Evolutionary conservation across 2,888 invertebrate species (phyloP), one percentile per base, ranked within the genome.

Genomic region (Keiferia lycopersicella): DNA sequence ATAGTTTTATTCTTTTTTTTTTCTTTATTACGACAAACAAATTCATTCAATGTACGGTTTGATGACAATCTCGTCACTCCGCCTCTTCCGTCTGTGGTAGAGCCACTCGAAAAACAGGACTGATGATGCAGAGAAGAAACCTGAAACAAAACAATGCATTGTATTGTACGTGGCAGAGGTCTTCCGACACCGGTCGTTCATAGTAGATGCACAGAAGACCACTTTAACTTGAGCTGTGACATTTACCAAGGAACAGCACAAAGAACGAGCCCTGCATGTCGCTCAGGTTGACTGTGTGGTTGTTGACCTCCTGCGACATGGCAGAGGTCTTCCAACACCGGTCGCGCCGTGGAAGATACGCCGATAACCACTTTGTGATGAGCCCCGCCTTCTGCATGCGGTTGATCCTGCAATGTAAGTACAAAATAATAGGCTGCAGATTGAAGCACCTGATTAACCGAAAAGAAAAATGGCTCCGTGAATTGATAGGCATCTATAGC

Each of bases 211-310:
- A 30, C 30, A 4, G 6, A 30, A 2, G 6, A 30, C 30, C 30
- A 11, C 10, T 48, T 48, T 14, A 48, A 2, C 14, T n/a, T 48
- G 6, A n/a, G 16, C 14, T 8, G 7, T 8, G 7, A 18, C 16
- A 56, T 71, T 80, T 92, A 96, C 97, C 97, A 63, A 97, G 84
- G 63, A 96, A 92, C 2, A 98, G 87, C 0, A 98, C 95, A 74
- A 97, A 95, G 86, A 98, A 98, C 30, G 97, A 97, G 12, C 98
- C 98, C 83, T 98, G 97, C 97, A 98, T 98, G 76, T 98, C 98
- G 62, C 95, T 94, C 71, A 98, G 92, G 81, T 97, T 96, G 51
- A 98, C 98, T 45, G 96, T 97, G 76, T 97, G 96, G 79, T 96
- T 97, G 67, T 94, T 94, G n/a, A 95, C 96, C 83, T 95, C 95